Evolutionary conservation across 1,140 invertebrate species (phyloP).

Genomic region (Aculops lycopersici): DNA sequence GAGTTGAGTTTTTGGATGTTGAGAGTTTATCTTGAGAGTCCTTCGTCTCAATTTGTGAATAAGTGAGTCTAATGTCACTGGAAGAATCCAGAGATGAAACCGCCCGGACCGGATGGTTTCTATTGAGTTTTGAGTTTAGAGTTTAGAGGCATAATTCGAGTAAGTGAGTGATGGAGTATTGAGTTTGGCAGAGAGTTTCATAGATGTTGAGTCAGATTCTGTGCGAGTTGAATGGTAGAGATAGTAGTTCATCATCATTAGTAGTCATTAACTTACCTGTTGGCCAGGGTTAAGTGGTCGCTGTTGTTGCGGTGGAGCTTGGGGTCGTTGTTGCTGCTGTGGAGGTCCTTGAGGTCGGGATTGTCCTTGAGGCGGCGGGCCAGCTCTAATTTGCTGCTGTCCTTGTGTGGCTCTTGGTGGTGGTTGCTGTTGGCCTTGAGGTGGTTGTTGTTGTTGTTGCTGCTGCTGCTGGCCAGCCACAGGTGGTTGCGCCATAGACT

Average conservation of each 20-base stretch:
- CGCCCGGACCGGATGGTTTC: slow-evolving; percentile 5
- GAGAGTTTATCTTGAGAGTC: no score
- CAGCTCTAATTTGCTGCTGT: background rate
- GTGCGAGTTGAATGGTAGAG: background rate
- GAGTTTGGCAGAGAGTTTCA: background rate
- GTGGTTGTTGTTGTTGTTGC: slow-evolving; percentile 6
- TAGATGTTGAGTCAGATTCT: background rate
- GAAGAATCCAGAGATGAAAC: slow-evolving; percentile 9
- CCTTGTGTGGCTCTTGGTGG: slow-evolving; percentile 1
- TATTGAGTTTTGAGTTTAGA: background rate
- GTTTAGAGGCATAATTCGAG: slow-evolving; percentile 1
- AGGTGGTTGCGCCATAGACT: slow-evolving; percentile 2
- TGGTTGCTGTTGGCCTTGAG: background rate
- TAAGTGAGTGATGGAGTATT: background rate
- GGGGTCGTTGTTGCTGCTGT: slow-evolving; percentile 1
- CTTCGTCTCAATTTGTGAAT: no score
- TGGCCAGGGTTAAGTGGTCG: slow-evolving; percentile 1
- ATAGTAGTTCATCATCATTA: background rate
- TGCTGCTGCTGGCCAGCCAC: slow-evolving; percentile 5
- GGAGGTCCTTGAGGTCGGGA: slow-evolving; percentile 3
- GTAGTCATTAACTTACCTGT: background rate
- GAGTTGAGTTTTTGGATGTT: no score
- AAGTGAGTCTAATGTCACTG: no score
- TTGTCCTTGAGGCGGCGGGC: background rate
- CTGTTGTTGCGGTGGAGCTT: slow-evolving; percentile 2